Base-by-base conservation (phyloP, 1,140 invertebrate genomes). In the Drosophila teissieri region DNA sequence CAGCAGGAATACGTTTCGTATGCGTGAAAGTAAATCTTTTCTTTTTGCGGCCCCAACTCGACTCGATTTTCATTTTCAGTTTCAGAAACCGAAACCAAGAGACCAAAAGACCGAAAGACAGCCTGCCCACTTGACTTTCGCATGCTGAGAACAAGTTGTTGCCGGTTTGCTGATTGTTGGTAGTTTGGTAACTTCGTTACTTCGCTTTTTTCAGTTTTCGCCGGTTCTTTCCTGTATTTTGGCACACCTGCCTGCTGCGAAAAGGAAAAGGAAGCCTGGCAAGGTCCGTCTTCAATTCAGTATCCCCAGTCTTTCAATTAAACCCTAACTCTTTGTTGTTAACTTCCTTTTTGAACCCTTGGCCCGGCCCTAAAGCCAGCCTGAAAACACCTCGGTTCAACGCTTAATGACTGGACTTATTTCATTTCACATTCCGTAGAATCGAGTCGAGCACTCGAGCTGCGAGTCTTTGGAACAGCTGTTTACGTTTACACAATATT, bases 401-500 rank as follows among this genome's bases (percentile, higher is more conserved):
- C 44, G 51, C 73, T 78, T 69, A 78, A 70, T 78, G 74, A 70
- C 64, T 70, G 53, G 65, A 76, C 56, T 63, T 69, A 72, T 81
- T 78, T 77, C 36, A 65, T 62, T 79, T 63, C 60, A 39, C 57
- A 64, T 72, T 72, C 67, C 51, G 64, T 36, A 70, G 64, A 70
- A 70, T 69, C 51, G 34, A 45, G 45, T 53, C 51, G 34, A 45
- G 45, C 67, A 60, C 45, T 61, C 55, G 12, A 73, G 37, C 62
- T 42, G 40, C 27, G 37, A 22, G 40, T 46, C 54, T 45, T 55
- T 57, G 46, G 65, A 88, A 86, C 83, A 86, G 82, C 82, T 86
- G 82, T 86, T 86, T 76, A 54, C 82, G 79, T 83, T 86, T 88
- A 67, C 75, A 78, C 75, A 75, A 78, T 85, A 65, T 81, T 82